These are phyloP conservation scores for Elaphurus davidianus DNA, from an alignment of 2,113 vertebrate genomes.

Conservation along the genomic window DNA sequence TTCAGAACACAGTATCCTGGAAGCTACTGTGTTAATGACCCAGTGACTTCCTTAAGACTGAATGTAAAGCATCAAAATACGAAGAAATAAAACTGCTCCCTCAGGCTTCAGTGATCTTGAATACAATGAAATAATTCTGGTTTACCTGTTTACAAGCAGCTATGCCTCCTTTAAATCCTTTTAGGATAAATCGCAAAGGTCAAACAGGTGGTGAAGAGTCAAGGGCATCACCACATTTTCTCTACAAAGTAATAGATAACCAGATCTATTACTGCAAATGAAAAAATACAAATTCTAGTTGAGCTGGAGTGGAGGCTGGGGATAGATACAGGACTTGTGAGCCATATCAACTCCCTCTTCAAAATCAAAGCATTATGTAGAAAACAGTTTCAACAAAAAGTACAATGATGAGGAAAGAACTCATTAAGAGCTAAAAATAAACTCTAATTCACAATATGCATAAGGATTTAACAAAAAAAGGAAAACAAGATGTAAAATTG, in stretches of 20 bases:
- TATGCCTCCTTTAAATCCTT: neutral
- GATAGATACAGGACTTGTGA: neutral
- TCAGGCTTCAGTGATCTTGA: constrained; percentile 4
- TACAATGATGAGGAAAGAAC: constrained; percentile 70
- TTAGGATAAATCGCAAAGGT: neutral
- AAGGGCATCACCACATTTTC: neutral
- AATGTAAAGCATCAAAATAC: neutral
- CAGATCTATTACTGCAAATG: neutral
- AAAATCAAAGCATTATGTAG: constrained; percentile 58
- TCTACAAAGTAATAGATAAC: neutral
- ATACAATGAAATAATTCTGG: neutral
- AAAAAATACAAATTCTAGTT: neutral
- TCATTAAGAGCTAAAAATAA: constrained; percentile 77
- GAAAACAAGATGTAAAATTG: constrained; percentile 69
- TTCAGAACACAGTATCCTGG: neutral
- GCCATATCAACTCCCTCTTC: neutral
- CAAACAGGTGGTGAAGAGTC: neutral
- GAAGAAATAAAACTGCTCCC: neutral
- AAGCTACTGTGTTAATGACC: neutral
- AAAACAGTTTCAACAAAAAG: constrained; percentile 67
- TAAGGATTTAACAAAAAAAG: constrained; percentile 65
- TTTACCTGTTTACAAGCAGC: neutral
- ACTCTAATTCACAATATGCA: constrained; percentile 71
- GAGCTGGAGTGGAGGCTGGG: neutral
- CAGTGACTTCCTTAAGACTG: neutral